Conservation (phyloP, 2,797 vertebrate species). For the Eurystomus glaucurus region DNA sequence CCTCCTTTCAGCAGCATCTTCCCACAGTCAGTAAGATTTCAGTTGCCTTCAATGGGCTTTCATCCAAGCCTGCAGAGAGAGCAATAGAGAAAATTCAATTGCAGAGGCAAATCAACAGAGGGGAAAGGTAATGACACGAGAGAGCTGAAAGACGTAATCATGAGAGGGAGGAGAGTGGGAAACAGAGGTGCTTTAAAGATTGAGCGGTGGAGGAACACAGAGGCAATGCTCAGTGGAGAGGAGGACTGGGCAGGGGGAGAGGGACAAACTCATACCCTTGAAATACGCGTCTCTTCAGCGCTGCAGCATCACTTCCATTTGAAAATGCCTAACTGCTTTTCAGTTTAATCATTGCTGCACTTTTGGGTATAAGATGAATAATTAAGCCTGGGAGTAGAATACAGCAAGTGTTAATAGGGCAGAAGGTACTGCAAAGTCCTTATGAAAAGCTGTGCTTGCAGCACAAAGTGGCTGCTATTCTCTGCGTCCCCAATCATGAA, state of each 20-base stretch:
- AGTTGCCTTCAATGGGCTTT: conserved; percentile 43
- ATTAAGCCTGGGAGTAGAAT: conserved; percentile 75
- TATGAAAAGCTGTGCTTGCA: conserved; percentile 63
- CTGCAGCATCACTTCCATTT: conserved; percentile 30
- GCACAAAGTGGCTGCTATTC: conserved; percentile 35
- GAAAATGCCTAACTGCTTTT: conserved; percentile 64
- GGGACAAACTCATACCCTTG: conserved; percentile 52
- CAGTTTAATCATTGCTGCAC: conserved; percentile 71
- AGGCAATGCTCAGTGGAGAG: neutral
- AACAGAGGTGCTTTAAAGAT: neutral
- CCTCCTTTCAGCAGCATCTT: neutral
- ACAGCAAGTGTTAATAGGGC: conserved; percentile 67
- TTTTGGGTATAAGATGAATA: conserved; percentile 73
- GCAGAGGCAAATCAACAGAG: conserved; percentile 42
- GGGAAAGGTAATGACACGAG: conserved; percentile 20
- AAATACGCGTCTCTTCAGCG: neutral
- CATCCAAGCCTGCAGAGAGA: conserved; percentile 49
- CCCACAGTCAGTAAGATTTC: neutral
- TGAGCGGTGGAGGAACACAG: neutral
- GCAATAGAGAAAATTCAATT: conserved; percentile 25
- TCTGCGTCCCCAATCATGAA: neutral
- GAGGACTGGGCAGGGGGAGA: conserved; percentile 9
- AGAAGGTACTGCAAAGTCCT: conserved; percentile 66
- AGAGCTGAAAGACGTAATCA: neutral
- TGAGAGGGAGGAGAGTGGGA: neutral